Evolutionary conservation across 2,888 invertebrate species (phyloP).

Genomic region (Ectropis crepuscularia): DNA sequence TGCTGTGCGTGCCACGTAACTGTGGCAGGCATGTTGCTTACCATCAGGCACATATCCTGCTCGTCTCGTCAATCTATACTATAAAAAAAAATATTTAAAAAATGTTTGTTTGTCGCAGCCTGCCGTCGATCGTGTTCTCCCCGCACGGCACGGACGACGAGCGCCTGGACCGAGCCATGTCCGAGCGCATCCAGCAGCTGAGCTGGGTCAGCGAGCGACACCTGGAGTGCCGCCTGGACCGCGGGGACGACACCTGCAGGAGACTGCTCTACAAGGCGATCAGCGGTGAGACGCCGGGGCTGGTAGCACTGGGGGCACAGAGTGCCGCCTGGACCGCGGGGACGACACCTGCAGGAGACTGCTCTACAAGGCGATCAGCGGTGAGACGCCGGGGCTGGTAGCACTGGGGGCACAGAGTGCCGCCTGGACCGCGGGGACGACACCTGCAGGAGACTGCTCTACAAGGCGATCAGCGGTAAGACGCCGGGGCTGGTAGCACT

Average conservation of each 20-base stretch:
- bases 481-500: too few species aligned
- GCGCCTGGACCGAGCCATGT: conserved; percentile 96
- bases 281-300: conserved; percentile 85
- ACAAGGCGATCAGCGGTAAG: conserved; percentile 95
- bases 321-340: conserved; percentile 95
- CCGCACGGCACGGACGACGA: conserved; percentile 95
- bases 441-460: conserved; percentile 94
- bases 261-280: conserved; percentile 97
- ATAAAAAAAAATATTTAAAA: too few species aligned
- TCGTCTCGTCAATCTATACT: too few species aligned
- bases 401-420: conserved; percentile 85
- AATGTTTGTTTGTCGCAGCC: conserved; percentile 45
- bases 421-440: conserved; percentile 94
- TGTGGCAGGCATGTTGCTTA: too few species aligned
- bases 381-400: conserved; percentile 67
- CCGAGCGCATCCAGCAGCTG: conserved; percentile 96
- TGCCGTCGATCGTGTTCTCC: conserved; percentile 89
- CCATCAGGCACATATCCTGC: too few species aligned
- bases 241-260: conserved; percentile 92
- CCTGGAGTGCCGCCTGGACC: conserved; percentile 96
- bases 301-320: conserved; percentile 57
- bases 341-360: conserved; percentile 93
- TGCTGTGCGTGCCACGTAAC: too few species aligned
- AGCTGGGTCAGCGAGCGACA: conserved; percentile 98
- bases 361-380: conserved; percentile 97